These are phyloP conservation scores for Thomomys bottae DNA, from an alignment of 2,113 vertebrate genomes.

Conservation along the genomic window DNA sequence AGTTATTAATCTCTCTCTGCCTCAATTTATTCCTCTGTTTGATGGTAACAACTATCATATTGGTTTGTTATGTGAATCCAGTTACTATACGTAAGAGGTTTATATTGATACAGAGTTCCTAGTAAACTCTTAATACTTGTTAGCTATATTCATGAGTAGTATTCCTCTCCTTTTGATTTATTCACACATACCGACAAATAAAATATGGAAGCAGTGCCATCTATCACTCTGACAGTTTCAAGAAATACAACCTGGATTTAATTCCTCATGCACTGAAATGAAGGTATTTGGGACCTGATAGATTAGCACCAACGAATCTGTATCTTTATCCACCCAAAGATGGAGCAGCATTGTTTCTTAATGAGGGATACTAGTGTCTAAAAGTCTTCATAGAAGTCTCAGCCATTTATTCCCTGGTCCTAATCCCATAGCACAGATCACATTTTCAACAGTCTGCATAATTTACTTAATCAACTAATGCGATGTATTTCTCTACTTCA, in stretches of 20 bases:
- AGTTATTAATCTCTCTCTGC: neutral
- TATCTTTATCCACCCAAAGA: too few relatives aligned
- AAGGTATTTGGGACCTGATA: neutral
- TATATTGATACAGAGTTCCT: neutral
- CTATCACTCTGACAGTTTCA: neutral
- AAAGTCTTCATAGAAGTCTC: neutral
- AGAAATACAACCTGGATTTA: neutral
- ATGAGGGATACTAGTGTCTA: neutral
- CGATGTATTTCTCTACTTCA: neutral
- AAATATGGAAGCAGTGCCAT: neutral
- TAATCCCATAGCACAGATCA: rapidly evolving
- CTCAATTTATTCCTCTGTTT: neutral
- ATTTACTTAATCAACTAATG: neutral
- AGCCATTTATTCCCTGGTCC: rapidly evolving
- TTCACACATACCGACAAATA: neutral
- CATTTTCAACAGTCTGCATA: neutral
- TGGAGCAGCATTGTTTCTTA: neutral
- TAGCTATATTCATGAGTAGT: neutral
- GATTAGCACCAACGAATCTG: neutral
- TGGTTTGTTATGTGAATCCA: neutral
- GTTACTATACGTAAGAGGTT: neutral
- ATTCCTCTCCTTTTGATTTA: neutral
- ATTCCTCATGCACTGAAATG: neutral
- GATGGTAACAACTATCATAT: neutral
- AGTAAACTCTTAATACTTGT: neutral